Evolutionary conservation across 2,113 vertebrate species (phyloP), one percentile per base, ranked within the genome.

Genomic region (Equus przewalskii): DNA sequence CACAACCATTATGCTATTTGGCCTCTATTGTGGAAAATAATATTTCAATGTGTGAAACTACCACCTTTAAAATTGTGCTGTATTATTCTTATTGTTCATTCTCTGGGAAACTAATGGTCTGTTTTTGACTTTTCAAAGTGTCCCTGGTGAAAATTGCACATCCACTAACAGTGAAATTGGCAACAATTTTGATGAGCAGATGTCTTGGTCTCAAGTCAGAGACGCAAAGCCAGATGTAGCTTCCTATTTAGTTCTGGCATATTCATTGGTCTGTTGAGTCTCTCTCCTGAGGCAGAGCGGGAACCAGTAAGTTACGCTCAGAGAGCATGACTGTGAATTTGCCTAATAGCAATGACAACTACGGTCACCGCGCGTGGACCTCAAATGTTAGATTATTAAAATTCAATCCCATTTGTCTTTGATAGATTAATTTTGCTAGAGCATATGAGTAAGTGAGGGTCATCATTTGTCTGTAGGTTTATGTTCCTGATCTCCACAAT

Each of bases 201-300:
- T 91, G 90, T 62, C 86, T 88, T 97, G 81, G 62, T 91, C 89
- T 70, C 58, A 81, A 86, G 70, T 88, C 51, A 58, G 81, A 69
- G 64, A 78, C 16, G 3, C 9, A 18, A 11, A 69, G 72, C 70
- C 67, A 64, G 41, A 73, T 51, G 36, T 58, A 78, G 70, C 7
- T 83, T 79, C 41, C 73, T 44, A 14, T 88, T 60, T 67, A 46
- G 56, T 60, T 87, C 36, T 83, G 49, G 33, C 46, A 10, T 49
- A 24, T 54, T 78, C 5, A 0, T 26, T 51, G 78, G 18, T 62
- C 54, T 69, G 12, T 24, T 15, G 51, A 69, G 46, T 85, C 33
- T 80, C 49, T 93, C 82, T 92, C 72, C 28, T 4, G 72, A 79
- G 76, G 19, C 72, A 88, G 30, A 62, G 49, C 0, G 1, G 75